Percentiles rank a stretch among this genome's conserved stretches.
Evolutionary conservation across 2,113 vertebrate species (phyloP).

Genomic region (Pterocles gutturalis): DNA sequence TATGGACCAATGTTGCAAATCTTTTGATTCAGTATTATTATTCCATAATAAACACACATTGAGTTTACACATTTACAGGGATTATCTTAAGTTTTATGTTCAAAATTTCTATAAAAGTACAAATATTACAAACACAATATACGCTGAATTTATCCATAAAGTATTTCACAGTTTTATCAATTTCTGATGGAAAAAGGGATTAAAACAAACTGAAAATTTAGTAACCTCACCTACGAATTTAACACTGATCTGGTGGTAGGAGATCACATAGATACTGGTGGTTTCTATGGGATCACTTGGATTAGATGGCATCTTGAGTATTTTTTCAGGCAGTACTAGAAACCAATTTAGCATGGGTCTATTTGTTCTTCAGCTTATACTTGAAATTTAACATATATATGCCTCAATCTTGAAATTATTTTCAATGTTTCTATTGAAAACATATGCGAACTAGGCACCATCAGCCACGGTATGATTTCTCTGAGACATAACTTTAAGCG

Average conservation of each 20-base stretch:
- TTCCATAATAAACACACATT: not conserved
- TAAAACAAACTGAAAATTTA: not conserved
- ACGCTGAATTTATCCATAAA: not conserved
- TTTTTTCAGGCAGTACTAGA: not conserved
- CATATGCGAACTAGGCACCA: not conserved
- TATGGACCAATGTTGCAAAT: not conserved
- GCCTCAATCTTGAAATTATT: not conserved
- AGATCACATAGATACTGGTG: not conserved
- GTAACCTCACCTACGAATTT: conserved; percentile 1
- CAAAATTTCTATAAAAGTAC: not conserved
- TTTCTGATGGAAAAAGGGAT: not conserved
- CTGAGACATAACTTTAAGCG: not conserved
- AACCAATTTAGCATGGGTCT: not conserved
- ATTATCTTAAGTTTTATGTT: not conserved
- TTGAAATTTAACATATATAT: not conserved
- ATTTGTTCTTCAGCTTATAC: not conserved
- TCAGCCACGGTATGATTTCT: not conserved
- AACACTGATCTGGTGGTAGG: not conserved
- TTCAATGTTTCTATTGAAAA: conserved; percentile 36
- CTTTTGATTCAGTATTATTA: not conserved
- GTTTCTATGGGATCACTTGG: not conserved
- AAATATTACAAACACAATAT: not conserved
- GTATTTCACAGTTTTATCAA: not conserved
- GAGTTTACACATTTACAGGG: not conserved
- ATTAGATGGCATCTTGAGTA: not conserved